These are phyloP conservation scores for Ennomos quercinarius DNA, from an alignment of 2,888 invertebrate species.

Conservation along the genomic window DNA sequence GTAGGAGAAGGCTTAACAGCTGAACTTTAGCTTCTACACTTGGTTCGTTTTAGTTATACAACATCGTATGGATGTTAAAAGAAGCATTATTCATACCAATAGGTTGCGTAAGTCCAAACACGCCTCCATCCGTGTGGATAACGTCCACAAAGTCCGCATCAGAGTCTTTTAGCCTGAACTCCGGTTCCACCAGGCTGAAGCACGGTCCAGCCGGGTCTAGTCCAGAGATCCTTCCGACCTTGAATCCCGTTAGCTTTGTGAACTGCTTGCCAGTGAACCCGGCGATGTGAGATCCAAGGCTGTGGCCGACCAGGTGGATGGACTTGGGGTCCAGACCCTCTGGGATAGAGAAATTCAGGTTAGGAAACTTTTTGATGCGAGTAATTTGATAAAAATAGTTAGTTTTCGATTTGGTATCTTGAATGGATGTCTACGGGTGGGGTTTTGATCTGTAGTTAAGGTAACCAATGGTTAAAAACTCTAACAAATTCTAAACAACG, in stretches of 20 bases:
- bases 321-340: constrained; percentile 57
- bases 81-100: constrained; percentile 56
- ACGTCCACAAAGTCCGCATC: constrained; percentile 71
- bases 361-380: background rate
- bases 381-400: too few relatives aligned
- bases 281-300: constrained; percentile 72
- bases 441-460: too few relatives aligned
- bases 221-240: constrained; percentile 64
- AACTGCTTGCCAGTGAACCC: constrained; percentile 69
- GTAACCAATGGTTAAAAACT: too few relatives aligned
- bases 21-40: too few relatives aligned
- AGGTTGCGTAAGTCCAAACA: constrained; percentile 60
- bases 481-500: too few relatives aligned
- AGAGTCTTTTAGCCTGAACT: constrained; percentile 50
- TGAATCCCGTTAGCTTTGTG: constrained; percentile 50
- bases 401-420: too few relatives aligned
- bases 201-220: constrained; percentile 79
- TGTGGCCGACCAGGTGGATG: constrained; percentile 74
- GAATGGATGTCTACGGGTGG: too few relatives aligned
- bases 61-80: too few relatives aligned
- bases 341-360: constrained; percentile 39
- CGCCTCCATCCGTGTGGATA: constrained; percentile 68
- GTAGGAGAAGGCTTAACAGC: too few relatives aligned
- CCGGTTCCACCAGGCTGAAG: constrained; percentile 59
- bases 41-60: too few relatives aligned